Base-by-base conservation (phyloP, 2,888 invertebrate genomes). In the Sturmia bella region DNA sequence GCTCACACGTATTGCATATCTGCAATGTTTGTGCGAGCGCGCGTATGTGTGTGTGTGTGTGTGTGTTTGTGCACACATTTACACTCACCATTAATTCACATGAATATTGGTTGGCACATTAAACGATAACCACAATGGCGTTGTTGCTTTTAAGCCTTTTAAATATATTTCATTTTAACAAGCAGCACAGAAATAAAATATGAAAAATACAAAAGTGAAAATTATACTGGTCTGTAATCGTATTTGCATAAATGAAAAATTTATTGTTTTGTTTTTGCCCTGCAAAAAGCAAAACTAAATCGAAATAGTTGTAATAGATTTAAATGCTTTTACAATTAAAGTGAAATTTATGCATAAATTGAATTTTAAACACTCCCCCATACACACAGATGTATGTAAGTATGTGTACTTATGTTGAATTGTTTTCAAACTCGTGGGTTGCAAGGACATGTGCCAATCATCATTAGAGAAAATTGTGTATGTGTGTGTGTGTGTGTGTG, bases 51-150 rank as follows among this genome's bases (percentile, higher is more conserved):
- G 9, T 48, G 45, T 66, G 54, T 48, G 52, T 57, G 63, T 15
- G 32, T 45, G 37, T 69, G 24, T 69, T 17, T 68, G 59, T 52
- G 50, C 32, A 39, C n/a, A 15, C 37, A 64, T 43, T 73, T 73
- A 9, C 45, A 54, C 63, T 77, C 69, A 81, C 77, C 77, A 81
- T 81, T 81, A 81, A 81, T 69, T 77, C 77, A 48, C 70, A 78
- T 82, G 82, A 82, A 82, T 82, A 82, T 82, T 82, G 82, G 59
- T 66, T 64, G 82, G 70, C 74, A 75, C 82, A 82, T 82, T 82
- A 82, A 82, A 66, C 70, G 82, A 82, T 82, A 82, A 82, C 82
- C 82, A 78, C 82, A 82, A 82, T 82, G 82, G 82, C 78, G 82
- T 41, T 78, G 64, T 66, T 78, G 82, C 73, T 74, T 77, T 82